A percentile compares a stretch with the other conserved stretches of the same genome.
Conservation (phyloP, 2,888 invertebrate genomes). For the Eumacrocentrus americanus region DNA sequence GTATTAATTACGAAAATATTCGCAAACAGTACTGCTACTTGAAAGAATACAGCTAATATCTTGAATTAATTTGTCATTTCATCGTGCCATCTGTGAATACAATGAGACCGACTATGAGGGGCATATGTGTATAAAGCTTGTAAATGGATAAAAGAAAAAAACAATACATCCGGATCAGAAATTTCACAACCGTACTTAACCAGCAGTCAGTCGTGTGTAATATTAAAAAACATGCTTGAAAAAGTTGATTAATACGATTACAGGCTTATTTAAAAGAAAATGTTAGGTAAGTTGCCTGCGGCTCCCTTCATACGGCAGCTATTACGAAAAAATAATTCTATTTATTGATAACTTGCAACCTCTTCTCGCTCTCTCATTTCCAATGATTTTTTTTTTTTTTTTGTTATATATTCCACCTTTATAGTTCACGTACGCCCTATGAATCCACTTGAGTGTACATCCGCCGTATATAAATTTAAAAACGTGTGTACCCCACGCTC, state of each 20-base stretch:
- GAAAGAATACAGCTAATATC: too few relatives aligned
- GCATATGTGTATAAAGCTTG: conserved; percentile 10
- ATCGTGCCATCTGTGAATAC: conserved; percentile 40
- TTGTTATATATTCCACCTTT: not conserved
- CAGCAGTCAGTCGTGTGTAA: conserved; percentile 54
- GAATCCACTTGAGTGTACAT: not conserved
- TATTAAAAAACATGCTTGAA: conserved; percentile 24
- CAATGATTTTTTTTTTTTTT: conserved; percentile 8
- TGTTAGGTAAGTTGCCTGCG: conserved; percentile 18
- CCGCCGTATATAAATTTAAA: conserved; percentile 1
- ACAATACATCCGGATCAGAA: conserved; percentile 36
- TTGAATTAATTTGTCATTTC: too few relatives aligned
- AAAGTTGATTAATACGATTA: conserved; percentile 24
- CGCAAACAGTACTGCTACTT: too few relatives aligned
- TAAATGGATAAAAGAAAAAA: conserved; percentile 17
- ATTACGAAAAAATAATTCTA: conserved; percentile 12
- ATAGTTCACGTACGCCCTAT: not conserved
- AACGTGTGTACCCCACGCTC: conserved; percentile 29
- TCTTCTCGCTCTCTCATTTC: not conserved
- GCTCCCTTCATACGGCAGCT: conserved; percentile 14
- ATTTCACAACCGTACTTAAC: conserved; percentile 56
- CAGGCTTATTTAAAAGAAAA: conserved; percentile 29
- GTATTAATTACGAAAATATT: too few relatives aligned
- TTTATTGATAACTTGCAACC: conserved; percentile 9
- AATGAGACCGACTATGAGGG: conserved; percentile 40